A percentile compares a stretch with the other conserved stretches of the same genome.
Conservation (phyloP, 2,113 vertebrate species). For the Galeopterus variegatus region DNA sequence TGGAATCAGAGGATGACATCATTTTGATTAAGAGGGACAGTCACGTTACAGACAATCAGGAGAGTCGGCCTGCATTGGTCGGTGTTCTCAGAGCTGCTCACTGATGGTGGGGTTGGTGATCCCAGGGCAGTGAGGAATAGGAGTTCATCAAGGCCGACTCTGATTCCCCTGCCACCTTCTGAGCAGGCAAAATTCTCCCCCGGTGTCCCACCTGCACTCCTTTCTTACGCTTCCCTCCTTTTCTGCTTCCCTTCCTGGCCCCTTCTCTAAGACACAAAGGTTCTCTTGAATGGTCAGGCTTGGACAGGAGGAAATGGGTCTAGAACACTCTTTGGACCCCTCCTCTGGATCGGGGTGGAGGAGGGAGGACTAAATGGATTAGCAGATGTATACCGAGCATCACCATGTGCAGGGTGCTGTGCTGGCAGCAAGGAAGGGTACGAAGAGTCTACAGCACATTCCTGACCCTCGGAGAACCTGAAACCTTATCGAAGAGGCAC, state of each 20-base stretch:
- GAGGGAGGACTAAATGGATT: background rate
- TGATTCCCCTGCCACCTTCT: background rate
- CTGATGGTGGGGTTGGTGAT: background rate
- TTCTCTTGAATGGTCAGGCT: background rate
- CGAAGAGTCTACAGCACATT: background rate
- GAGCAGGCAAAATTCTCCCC: background rate
- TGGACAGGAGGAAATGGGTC: background rate
- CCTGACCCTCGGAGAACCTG: background rate
- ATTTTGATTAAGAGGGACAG: constrained; percentile 72
- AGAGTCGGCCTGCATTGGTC: background rate
- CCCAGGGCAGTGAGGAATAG: background rate
- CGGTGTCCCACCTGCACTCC: background rate
- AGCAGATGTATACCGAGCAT: background rate
- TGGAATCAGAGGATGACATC: constrained; percentile 75
- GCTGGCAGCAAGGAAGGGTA: background rate
- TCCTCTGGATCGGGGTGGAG: background rate
- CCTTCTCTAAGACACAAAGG: background rate
- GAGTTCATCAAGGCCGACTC: background rate
- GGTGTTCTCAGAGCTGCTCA: background rate
- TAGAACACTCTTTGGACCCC: background rate
- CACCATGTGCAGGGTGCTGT: background rate
- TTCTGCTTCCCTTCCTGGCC: background rate
- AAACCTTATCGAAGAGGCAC: background rate
- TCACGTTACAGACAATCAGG: constrained; percentile 42
- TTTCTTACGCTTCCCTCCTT: background rate